These are phyloP conservation scores for Andrena cerasifolii DNA, from an alignment of 1,140 invertebrate genomes.

Conservation along the genomic window DNA sequence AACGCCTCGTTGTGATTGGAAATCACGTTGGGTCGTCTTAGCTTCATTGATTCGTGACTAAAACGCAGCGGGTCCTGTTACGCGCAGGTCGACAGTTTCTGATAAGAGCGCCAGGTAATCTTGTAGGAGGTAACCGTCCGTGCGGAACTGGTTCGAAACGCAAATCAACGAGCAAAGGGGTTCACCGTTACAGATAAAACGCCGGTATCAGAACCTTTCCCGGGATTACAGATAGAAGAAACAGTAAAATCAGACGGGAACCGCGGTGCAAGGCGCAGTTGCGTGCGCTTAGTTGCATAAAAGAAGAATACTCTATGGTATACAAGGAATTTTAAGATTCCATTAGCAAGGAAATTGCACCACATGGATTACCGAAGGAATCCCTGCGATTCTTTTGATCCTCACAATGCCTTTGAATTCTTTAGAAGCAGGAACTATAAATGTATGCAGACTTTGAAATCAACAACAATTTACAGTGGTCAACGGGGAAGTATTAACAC, in stretches of 20 bases:
- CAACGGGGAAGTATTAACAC: too few species aligned
- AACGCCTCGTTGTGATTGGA: neutral
- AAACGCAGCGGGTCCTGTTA: neutral
- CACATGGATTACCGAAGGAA: too few species aligned
- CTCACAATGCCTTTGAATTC: too few species aligned
- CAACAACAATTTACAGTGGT: too few species aligned
- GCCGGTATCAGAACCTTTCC: conserved; percentile 44
- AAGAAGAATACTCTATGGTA: too few species aligned
- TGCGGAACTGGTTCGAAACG: conserved; percentile 47
- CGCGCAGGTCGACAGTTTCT: neutral
- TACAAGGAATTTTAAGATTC: too few species aligned
- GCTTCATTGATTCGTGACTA: neutral
- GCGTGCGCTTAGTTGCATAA: too few species aligned
- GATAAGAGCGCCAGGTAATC: conserved; percentile 13
- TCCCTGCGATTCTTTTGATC: too few species aligned
- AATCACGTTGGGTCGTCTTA: neutral
- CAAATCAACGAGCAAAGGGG: conserved; percentile 34
- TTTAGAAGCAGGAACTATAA: too few species aligned
- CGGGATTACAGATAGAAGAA: conserved; percentile 13
- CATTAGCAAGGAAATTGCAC: too few species aligned
- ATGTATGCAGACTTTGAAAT: too few species aligned
- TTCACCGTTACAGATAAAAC: conserved; percentile 68
- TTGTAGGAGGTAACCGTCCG: conserved; percentile 1
- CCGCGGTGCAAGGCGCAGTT: neutral
- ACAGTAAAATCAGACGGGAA: neutral